These are phyloP conservation scores for Solenopsis invicta DNA, from an alignment of 1,140 invertebrate genomes.

Conservation along the genomic window DNA sequence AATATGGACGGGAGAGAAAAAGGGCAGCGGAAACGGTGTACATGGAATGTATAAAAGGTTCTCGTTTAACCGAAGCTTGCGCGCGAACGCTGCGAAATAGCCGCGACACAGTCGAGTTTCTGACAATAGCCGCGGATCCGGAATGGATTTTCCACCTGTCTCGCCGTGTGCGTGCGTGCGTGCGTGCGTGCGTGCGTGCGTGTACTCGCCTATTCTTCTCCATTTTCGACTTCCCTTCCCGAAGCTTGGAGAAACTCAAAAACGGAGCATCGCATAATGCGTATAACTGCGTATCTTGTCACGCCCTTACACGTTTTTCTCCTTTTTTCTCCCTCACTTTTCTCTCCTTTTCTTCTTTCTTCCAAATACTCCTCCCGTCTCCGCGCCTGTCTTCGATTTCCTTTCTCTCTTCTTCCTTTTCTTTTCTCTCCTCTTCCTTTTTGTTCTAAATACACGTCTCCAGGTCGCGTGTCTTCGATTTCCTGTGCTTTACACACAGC, in stretches of 20 bases:
- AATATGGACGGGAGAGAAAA: conserved; percentile 76
- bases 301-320: not conserved
- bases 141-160: conserved; percentile 71
- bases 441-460: not conserved
- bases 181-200: not conserved
- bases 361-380: too few species aligned
- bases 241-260: too few species aligned
- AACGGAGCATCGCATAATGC: too few species aligned
- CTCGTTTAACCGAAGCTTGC: conserved; percentile 78
- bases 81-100: conserved; percentile 62
- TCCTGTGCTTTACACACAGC: not conserved
- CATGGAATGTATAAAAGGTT: conserved; percentile 80
- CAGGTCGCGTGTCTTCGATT: not conserved
- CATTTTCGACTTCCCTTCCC: too few species aligned
- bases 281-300: too few species aligned
- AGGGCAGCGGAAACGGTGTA: conserved; percentile 75
- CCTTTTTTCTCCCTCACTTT: not conserved
- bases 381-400: too few species aligned
- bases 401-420: too few species aligned
- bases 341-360: not conserved
- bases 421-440: not conserved
- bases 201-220: conserved; percentile 61
- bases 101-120: conserved; percentile 65
- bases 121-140: conserved; percentile 73
- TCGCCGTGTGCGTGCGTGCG: conserved; percentile 50